Percentiles rank a stretch among this genome's conserved stretches.
phyloP scores from a whole-genome alignment of 2,888 invertebrate species.

The Melanophora roralis region DNA sequence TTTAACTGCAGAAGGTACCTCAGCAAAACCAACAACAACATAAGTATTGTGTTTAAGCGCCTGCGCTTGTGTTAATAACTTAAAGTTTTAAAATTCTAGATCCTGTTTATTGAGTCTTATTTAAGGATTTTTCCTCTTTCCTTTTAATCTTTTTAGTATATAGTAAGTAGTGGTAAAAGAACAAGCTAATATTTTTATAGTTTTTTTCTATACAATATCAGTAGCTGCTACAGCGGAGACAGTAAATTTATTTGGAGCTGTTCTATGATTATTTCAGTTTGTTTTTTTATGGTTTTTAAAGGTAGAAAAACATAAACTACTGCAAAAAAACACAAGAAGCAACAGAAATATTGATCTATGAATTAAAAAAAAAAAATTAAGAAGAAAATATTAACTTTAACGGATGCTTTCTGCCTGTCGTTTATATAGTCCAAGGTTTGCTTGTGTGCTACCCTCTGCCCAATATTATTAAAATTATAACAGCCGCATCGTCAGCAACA shows the following conservation, averaged over 20 bases:
- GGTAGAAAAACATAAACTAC: constrained; percentile 60
- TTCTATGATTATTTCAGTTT: constrained; percentile 2
- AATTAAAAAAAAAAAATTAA: background rate
- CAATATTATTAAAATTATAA: constrained; percentile 48
- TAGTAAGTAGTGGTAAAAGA: constrained; percentile 3
- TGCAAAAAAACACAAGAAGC: constrained; percentile 28
- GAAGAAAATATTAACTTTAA: constrained; percentile 10
- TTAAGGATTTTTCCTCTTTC: constrained; percentile 53
- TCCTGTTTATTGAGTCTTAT: constrained; percentile 60
- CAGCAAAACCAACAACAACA: background rate
- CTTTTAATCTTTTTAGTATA: background rate
- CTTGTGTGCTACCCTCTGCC: constrained; percentile 9
- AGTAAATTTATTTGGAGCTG: no score
- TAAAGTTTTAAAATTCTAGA: constrained; percentile 45
- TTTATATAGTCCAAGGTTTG: background rate
- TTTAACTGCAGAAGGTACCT: constrained; percentile 7
- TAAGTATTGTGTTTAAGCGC: constrained; percentile 41
- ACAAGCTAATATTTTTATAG: constrained; percentile 53
- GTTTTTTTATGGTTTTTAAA: constrained; percentile 51
- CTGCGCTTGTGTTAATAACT: constrained; percentile 56
- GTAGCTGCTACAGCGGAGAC: background rate
- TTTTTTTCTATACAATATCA: constrained; percentile 39
- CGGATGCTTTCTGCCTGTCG: constrained; percentile 43
- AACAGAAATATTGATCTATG: constrained; percentile 22
- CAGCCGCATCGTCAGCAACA: constrained; percentile 21